Percentiles rank a stretch among this genome's conserved stretches.
phyloP scores from a whole-genome alignment of 2,113 vertebrate genomes.

The Pholis gunnellus region DNA sequence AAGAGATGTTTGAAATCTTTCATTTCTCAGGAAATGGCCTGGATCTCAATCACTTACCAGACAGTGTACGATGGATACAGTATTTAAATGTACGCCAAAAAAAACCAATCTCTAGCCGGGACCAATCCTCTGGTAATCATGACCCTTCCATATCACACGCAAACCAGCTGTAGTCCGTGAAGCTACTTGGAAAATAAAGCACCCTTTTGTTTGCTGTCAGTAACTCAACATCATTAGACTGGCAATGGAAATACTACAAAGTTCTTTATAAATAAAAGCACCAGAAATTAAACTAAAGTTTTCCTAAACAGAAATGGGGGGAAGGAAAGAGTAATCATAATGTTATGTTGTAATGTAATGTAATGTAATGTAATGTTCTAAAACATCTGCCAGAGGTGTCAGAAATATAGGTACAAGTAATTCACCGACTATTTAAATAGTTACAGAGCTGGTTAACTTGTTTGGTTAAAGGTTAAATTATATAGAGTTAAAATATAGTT shows the following conservation, averaged over 20 bases:
- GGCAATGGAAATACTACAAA: neutral
- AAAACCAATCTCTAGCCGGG: neutral
- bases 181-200: conserved; percentile 8
- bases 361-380: no score
- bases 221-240: conserved; percentile 1
- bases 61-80: neutral
- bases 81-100: neutral
- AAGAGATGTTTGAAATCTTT: neutral
- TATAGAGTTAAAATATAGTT: no score
- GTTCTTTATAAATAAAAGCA: neutral
- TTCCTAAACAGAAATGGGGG: no score
- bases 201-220: neutral
- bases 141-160: neutral
- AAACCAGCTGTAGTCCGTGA: neutral
- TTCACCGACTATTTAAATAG: no score
- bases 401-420: no score
- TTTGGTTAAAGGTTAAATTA: no score
- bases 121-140: neutral
- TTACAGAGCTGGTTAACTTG: no score
- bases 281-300: no score
- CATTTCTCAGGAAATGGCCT: neutral
- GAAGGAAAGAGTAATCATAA: no score
- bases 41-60: neutral
- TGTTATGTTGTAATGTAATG: no score
- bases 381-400: no score